Evolutionary conservation across 2,113 vertebrate species (phyloP), one percentile per base, ranked within the genome.

Genomic region (Dipodomys merriami): DNA sequence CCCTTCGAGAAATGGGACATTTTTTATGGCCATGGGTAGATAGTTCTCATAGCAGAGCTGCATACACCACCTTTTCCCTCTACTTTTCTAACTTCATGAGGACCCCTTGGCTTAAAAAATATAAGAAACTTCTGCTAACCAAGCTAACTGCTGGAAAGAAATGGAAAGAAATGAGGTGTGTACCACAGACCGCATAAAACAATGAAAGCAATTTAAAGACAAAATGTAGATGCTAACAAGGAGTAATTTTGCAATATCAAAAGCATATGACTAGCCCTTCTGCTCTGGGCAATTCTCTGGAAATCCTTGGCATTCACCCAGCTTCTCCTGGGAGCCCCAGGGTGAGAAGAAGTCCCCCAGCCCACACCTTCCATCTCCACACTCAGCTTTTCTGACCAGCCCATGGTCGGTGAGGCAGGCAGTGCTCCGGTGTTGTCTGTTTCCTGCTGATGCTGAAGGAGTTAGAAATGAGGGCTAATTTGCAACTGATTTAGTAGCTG

Each of bases 111-210:
- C 67, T 71, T 89, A 60, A 88, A 39, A 91, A 90, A 62, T 44
- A 72, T 46, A 83, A 94, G 76, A 80, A 69, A 93, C 35, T 82
- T 97, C 44, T 87, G 79, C 83, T 77, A 77, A 83, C 86, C 1
- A 33, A 96, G 91, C 53, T 95, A 91, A 88, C 53, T 3, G 0
- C 82, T 85, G n/a, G 44, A 95, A 86, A 95, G 80, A n/a, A 87
- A 74, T 71, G 71, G 65, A 74, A 90, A 96, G 95, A 90, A 92
- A 96, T 95, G 91, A 96, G 91, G 91, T 96, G 94, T 67, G 67
- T 82, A 81, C 91, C 91, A 73, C 93, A 95, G 87, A 90, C 95
- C 90, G 67, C 94, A 92, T 90, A 82, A 94, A 94, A 95, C 87
- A 94, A 92, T 88, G 53, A 83, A 90, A 88, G 76, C 91, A 77